These are phyloP conservation scores for Pseudomugil tenellus DNA, from an alignment of 2,797 vertebrate species.

Conservation along the genomic window DNA sequence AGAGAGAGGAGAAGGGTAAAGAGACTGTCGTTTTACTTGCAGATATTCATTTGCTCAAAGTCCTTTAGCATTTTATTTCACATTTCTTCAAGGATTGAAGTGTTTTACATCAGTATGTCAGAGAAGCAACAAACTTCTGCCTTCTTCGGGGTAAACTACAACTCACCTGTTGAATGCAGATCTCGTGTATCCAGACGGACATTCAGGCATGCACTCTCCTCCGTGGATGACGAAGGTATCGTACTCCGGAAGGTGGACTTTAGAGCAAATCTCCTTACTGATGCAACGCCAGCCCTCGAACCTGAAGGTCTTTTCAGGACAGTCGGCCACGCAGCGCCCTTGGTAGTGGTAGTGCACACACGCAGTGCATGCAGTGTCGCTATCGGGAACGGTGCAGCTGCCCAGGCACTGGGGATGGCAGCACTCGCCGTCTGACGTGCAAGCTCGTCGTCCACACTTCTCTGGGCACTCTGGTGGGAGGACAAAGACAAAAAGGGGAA, in stretches of 20 bases:
- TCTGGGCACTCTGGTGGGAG: slow-evolving; percentile 88
- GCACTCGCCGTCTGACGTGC: slow-evolving; percentile 88
- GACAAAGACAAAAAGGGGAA: slow-evolving; percentile 12
- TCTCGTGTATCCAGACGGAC: slow-evolving; percentile 92
- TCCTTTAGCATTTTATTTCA: slow-evolving; percentile 1
- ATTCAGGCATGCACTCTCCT: slow-evolving; percentile 93
- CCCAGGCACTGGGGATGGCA: slow-evolving; percentile 97
- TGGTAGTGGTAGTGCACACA: slow-evolving; percentile 92
- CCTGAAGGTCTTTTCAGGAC: slow-evolving; percentile 90
- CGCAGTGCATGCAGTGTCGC: slow-evolving; percentile 88
- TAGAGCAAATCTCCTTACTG: slow-evolving; percentile 89
- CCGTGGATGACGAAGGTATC: slow-evolving; percentile 92
- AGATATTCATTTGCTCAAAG: slow-evolving; percentile 1
- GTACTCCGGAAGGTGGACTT: slow-evolving; percentile 81
- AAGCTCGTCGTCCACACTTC: slow-evolving; percentile 86
- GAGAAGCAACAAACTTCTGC: neutral
- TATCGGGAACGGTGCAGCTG: slow-evolving; percentile 87
- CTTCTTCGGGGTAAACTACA: neutral
- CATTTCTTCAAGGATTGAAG: slow-evolving; percentile 12
- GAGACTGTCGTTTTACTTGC: slow-evolving; percentile 16
- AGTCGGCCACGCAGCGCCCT: slow-evolving; percentile 89
- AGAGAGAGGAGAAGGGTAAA: slow-evolving; percentile 5
- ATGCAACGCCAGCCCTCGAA: slow-evolving; percentile 98
- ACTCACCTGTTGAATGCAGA: slow-evolving; percentile 88
- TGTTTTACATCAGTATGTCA: slow-evolving; percentile 9